phyloP scores from a whole-genome alignment of 2,888 invertebrate species.

The Frankliniella intonsa region DNA sequence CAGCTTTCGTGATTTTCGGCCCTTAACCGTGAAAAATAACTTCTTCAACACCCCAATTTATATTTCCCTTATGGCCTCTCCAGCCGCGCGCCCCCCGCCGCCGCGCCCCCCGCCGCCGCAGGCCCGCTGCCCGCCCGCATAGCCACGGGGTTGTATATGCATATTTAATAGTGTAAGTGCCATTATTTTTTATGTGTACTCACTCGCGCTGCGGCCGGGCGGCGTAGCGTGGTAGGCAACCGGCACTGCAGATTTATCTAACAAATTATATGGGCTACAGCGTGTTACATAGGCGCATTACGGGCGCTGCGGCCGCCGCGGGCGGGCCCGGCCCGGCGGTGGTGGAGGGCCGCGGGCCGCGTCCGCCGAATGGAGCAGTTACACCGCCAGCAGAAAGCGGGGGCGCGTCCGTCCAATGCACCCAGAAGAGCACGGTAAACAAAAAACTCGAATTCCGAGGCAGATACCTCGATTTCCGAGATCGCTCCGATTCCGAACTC shows the following conservation, averaged over 20 bases:
- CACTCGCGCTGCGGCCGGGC: not conserved
- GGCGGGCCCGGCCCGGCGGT: not conserved
- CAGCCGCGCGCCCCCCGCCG: not conserved
- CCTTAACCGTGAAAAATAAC: slow-evolving; percentile 2
- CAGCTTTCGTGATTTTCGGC: not conserved
- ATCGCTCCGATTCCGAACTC: too few species aligned
- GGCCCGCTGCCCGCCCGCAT: too few species aligned
- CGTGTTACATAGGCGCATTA: slow-evolving; percentile 3
- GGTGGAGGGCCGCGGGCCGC: not conserved
- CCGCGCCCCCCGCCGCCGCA: not conserved
- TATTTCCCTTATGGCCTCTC: not conserved
- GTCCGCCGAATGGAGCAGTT: not conserved
- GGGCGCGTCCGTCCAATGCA: too few species aligned
- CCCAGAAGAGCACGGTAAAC: too few species aligned
- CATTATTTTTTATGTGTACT: slow-evolving; percentile 25
- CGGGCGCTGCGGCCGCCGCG: not conserved
- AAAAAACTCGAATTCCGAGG: too few species aligned
- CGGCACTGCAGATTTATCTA: slow-evolving; percentile 11
- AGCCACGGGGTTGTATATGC: slow-evolving; percentile 7
- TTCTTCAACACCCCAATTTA: slow-evolving; percentile 22
- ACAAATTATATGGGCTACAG: slow-evolving; percentile 25
- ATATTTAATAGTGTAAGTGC: slow-evolving; percentile 25
- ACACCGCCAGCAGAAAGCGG: not conserved
- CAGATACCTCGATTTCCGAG: too few species aligned
- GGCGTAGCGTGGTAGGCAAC: not conserved